Evolutionary conservation across 2,888 invertebrate genomes (phyloP).

Genomic region (Peribatodes rhomboidaria): DNA sequence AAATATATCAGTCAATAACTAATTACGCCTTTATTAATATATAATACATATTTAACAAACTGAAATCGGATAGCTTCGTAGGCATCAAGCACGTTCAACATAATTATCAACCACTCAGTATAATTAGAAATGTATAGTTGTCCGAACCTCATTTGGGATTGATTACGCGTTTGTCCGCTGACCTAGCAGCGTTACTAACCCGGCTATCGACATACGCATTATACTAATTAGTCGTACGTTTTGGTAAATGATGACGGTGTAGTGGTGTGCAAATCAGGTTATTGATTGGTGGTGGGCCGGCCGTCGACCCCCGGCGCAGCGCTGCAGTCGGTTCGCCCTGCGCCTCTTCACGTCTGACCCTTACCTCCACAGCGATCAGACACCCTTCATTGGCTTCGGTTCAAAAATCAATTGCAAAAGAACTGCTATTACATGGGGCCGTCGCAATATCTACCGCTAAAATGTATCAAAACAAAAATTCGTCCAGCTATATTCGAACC

Average conservation of each 20-base stretch:
- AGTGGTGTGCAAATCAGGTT: conserved; percentile 78
- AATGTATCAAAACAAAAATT: too few relatives aligned
- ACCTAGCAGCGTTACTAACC: conserved; percentile 33
- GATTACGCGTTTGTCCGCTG: conserved; percentile 38
- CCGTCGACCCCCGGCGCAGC: conserved; percentile 71
- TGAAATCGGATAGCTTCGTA: conserved; percentile 6
- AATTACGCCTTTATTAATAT: too few relatives aligned
- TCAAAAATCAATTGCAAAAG: conserved; percentile 4
- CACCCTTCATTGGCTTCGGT: conserved; percentile 39
- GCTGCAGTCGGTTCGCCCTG: conserved; percentile 40
- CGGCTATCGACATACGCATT: conserved; percentile 31
- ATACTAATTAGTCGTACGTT: conserved; percentile 40
- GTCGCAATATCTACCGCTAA: too few relatives aligned
- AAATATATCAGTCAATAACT: too few relatives aligned
- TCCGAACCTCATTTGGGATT: conserved; percentile 25
- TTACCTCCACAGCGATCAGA: conserved; percentile 43
- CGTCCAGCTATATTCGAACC: too few relatives aligned
- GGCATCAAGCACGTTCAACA: conserved; percentile 1
- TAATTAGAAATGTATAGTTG: conserved; percentile 23
- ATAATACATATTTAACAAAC: not conserved
- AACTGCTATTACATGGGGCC: too few relatives aligned
- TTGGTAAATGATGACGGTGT: conserved; percentile 68
- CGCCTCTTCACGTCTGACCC: conserved; percentile 48
- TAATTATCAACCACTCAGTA: conserved; percentile 1
- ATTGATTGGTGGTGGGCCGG: conserved; percentile 81